phyloP scores from a whole-genome alignment of 2,888 invertebrate genomes.

The Cerastoderma edule region DNA sequence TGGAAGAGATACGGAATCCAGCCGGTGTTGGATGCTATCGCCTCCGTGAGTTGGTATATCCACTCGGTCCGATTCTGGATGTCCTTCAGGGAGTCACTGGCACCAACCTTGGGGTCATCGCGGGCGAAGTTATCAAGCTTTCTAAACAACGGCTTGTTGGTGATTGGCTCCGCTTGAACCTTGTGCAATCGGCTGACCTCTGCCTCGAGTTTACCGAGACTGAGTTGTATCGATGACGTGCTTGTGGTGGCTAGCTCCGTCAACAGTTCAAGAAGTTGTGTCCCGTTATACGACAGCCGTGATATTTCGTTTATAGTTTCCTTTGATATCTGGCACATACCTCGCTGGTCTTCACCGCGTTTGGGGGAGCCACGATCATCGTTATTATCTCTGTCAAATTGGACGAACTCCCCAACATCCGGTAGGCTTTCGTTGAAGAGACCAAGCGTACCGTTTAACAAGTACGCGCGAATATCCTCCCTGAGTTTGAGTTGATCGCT shows the following conservation, averaged over 20 bases:
- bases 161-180: slow-evolving; percentile 28
- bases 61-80: slow-evolving; percentile 69
- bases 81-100: slow-evolving; percentile 48
- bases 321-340: slow-evolving; percentile 49
- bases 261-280: slow-evolving; percentile 62
- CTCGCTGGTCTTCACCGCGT: slow-evolving; percentile 9
- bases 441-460: slow-evolving; percentile 52
- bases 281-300: slow-evolving; percentile 60
- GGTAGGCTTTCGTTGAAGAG: slow-evolving; percentile 47
- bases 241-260: slow-evolving; percentile 72
- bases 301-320: slow-evolving; percentile 49
- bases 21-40: slow-evolving; percentile 73
- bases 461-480: slow-evolving; percentile 58
- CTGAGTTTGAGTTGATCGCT: slow-evolving; percentile 68
- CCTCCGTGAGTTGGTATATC: slow-evolving; percentile 70
- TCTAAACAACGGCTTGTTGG: slow-evolving; percentile 8
- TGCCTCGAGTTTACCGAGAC: slow-evolving; percentile 63
- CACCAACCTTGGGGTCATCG: slow-evolving; percentile 52
- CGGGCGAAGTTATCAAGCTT: slow-evolving; percentile 31
- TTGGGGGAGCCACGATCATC: slow-evolving; percentile 3
- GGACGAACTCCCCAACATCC: slow-evolving; percentile 34
- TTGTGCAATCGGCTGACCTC: slow-evolving; percentile 67
- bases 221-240: slow-evolving; percentile 63
- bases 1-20: slow-evolving; percentile 77
- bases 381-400: slow-evolving; percentile 18